Evolutionary conservation across 2,888 invertebrate species (phyloP).

Genomic region (Eristalinus aeneus): DNA sequence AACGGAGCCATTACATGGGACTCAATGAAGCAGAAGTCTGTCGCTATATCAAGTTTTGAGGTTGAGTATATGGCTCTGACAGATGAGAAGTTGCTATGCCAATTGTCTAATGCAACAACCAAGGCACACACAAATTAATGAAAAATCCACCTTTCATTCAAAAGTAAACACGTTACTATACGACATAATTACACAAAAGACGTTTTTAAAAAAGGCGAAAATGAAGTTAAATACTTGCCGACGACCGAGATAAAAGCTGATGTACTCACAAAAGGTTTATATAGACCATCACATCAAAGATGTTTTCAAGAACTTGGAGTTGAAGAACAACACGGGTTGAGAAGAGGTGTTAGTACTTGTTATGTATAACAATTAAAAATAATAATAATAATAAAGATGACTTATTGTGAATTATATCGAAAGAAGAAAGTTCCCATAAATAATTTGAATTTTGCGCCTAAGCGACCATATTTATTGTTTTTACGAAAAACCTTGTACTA

Average conservation of each 20-base stretch:
- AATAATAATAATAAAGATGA: no score
- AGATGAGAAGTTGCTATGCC: background rate
- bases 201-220: background rate
- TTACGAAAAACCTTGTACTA: no score
- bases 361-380: no score
- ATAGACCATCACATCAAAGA: background rate
- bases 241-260: conserved; percentile 2
- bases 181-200: background rate
- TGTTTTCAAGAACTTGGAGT: background rate
- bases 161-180: background rate
- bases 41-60: background rate
- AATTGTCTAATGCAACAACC: background rate
- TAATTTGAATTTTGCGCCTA: no score
- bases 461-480: no score
- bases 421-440: no score
- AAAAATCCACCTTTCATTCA: background rate
- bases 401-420: no score
- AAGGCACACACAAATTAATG: background rate
- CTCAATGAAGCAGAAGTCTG: background rate
- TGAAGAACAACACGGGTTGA: background rate
- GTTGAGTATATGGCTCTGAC: background rate
- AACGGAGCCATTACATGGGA: background rate
- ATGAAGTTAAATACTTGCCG: background rate
- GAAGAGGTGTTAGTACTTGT: background rate
- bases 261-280: background rate